Evolutionary conservation across 2,888 invertebrate genomes (phyloP).

Genomic region (Drosophila aldrichi): DNA sequence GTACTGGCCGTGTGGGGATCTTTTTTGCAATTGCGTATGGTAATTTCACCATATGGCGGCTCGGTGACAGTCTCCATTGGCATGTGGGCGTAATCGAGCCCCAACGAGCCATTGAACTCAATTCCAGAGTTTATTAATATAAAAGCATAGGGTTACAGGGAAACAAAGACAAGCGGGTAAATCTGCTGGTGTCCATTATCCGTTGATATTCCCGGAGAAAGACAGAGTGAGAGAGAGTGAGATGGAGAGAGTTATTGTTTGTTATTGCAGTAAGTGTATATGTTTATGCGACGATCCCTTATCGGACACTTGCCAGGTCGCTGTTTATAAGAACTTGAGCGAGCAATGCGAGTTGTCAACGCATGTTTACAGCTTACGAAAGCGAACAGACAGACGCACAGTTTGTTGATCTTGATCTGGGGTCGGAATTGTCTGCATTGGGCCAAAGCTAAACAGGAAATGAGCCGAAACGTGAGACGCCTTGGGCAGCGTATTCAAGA

Average conservation of each 20-base stretch:
- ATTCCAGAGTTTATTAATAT: slow-evolving; percentile 39
- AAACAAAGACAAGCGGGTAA: slow-evolving; percentile 29
- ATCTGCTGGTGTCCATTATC: slow-evolving; percentile 40
- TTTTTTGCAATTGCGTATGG: background rate
- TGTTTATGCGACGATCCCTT: slow-evolving; percentile 54
- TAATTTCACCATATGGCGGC: slow-evolving; percentile 12
- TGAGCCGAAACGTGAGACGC: slow-evolving; percentile 54
- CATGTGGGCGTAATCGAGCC: slow-evolving; percentile 45
- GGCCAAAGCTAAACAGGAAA: slow-evolving; percentile 47
- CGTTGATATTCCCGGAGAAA: slow-evolving; percentile 24
- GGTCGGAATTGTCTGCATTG: slow-evolving; percentile 17
- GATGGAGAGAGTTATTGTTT: slow-evolving; percentile 38
- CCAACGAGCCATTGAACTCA: slow-evolving; percentile 46
- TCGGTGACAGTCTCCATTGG: slow-evolving; percentile 27
- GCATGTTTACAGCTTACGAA: slow-evolving; percentile 53
- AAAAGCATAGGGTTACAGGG: slow-evolving; percentile 16
- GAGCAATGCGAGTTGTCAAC: slow-evolving; percentile 57
- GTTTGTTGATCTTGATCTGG: slow-evolving; percentile 67
- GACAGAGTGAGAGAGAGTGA: background rate
- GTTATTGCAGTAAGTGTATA: slow-evolving; percentile 33
- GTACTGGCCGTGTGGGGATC: background rate
- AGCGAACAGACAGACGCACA: slow-evolving; percentile 39
- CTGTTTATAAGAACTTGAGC: slow-evolving; percentile 34
- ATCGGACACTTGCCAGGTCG: slow-evolving; percentile 60
- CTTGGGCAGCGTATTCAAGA: slow-evolving; percentile 24